A percentile compares a stretch with the other conserved stretches of the same genome.
phyloP scores from a whole-genome alignment of 92 coral and sea anemone species.

The Palythoa heliodiscus region DNA sequence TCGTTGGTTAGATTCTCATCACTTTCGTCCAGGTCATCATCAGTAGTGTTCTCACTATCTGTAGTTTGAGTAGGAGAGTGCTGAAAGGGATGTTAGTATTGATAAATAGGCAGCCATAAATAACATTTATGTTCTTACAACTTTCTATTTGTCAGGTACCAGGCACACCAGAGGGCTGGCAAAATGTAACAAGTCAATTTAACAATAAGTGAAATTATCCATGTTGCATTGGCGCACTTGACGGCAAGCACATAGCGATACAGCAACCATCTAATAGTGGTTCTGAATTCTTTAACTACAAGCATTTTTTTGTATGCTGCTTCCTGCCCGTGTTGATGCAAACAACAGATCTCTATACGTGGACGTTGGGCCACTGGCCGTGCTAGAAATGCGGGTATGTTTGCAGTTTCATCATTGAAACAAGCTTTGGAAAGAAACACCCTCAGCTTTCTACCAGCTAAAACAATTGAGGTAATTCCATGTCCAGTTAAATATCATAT shows the following conservation, averaged over 20 bases:
- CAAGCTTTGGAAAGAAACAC: slow-evolving; percentile 47
- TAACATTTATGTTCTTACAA: background rate
- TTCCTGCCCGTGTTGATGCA: background rate
- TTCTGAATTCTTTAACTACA: background rate
- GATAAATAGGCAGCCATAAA: slow-evolving; percentile 32
- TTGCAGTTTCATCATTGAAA: slow-evolving; percentile 43
- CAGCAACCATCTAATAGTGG: background rate
- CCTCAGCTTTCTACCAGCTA: slow-evolving; percentile 45
- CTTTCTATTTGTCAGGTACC: slow-evolving; percentile 36
- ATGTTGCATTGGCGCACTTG: background rate
- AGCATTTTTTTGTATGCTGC: background rate
- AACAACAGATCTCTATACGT: slow-evolving; percentile 44
- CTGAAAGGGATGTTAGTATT: slow-evolving; percentile 22
- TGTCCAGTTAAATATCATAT: slow-evolving; percentile 28
- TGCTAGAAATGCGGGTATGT: slow-evolving; percentile 72
- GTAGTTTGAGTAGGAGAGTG: slow-evolving; percentile 24
- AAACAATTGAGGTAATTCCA: slow-evolving; percentile 43
- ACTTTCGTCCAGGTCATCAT: slow-evolving; percentile 6
- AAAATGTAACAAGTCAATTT: slow-evolving; percentile 13
- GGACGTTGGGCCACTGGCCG: slow-evolving; percentile 71
- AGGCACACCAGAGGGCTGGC: slow-evolving; percentile 48
- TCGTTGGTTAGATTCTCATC: slow-evolving; percentile 8
- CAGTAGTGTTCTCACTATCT: slow-evolving; percentile 13
- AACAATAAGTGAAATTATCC: background rate
- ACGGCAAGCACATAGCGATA: background rate